Evolutionary conservation across 1,140 invertebrate genomes (phyloP).

Genomic region (Myzus persicae): DNA sequence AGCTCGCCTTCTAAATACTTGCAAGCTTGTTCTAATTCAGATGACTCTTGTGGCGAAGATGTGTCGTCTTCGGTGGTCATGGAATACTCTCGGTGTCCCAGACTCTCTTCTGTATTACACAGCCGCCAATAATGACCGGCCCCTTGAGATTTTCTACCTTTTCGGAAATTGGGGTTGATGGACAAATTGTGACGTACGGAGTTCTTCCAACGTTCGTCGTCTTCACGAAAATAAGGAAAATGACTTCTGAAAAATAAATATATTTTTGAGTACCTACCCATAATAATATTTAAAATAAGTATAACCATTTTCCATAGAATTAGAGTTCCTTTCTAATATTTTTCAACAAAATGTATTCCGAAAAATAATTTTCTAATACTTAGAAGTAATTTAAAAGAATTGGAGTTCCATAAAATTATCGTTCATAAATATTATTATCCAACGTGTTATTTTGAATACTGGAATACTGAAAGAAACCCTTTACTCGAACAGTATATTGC

Average conservation of each 20-base stretch:
- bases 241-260: slow-evolving; percentile 72
- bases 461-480: too few species aligned
- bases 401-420: too few species aligned
- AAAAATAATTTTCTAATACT: too few species aligned
- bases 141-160: slow-evolving; percentile 82
- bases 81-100: slow-evolving; percentile 38
- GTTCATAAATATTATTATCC: too few species aligned
- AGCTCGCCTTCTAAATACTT: slow-evolving; percentile 49
- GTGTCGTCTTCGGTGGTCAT: not conserved
- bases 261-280: not conserved
- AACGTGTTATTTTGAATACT: too few species aligned
- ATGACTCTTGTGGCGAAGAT: slow-evolving; percentile 35
- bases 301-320: not conserved
- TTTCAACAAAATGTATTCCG: too few species aligned
- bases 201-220: slow-evolving; percentile 90
- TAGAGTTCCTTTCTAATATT: too few species aligned
- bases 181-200: slow-evolving; percentile 87
- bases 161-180: slow-evolving; percentile 88
- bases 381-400: too few species aligned
- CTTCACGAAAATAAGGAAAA: slow-evolving; percentile 85
- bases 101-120: slow-evolving; percentile 63
- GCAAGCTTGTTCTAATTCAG: slow-evolving; percentile 53
- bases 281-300: too few species aligned
- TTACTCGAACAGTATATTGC: too few species aligned
- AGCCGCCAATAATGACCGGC: slow-evolving; percentile 88